Percentiles rank a stretch among this genome's conserved stretches.
These are phyloP conservation scores for Esox lucius DNA, from an alignment of 2,797 vertebrate species.

Conservation along the genomic window DNA sequence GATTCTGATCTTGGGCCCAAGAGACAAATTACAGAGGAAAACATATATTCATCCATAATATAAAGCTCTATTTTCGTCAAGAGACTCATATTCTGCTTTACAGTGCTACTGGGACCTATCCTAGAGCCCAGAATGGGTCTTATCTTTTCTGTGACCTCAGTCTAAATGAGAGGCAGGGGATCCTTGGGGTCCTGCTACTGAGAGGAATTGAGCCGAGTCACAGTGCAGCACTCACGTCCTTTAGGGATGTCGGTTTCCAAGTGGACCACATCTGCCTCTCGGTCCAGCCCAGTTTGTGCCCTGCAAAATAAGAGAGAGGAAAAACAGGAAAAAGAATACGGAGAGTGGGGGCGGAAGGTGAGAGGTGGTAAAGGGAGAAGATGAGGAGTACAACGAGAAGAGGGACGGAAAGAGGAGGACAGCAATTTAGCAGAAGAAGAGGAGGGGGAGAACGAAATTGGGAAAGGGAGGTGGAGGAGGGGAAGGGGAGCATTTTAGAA, in stretches of 20 bases:
- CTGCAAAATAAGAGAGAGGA: conserved; percentile 62
- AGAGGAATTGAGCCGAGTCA: conserved; percentile 17
- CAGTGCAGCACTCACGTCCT: conserved; percentile 84
- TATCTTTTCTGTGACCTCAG: conserved; percentile 67
- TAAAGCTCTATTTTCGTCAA: conserved; percentile 62
- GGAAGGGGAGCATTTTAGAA: conserved; percentile 33
- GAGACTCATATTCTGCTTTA: conserved; percentile 65
- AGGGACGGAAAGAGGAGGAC: conserved; percentile 28
- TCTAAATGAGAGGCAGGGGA: conserved; percentile 68
- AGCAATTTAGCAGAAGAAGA: conserved; percentile 21
- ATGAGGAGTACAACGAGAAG: conserved; percentile 21
- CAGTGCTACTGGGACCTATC: conserved; percentile 64
- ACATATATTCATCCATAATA: conserved; percentile 67
- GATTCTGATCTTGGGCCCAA: conserved; percentile 53
- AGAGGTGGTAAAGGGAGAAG: conserved; percentile 22
- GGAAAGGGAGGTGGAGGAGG: conserved; percentile 18
- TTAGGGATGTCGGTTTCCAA: conserved; percentile 89
- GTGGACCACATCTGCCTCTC: conserved; percentile 92
- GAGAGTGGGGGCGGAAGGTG: conserved; percentile 33
- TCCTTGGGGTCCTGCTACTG: conserved; percentile 56
- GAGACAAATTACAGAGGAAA: conserved; percentile 60
- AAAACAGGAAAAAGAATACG: conserved; percentile 22
- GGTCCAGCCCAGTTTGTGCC: conserved; percentile 92
- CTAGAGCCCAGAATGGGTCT: conserved; percentile 58
- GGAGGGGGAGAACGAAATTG: conserved; percentile 25